These are phyloP conservation scores for Odontocerum albicorne DNA, from an alignment of 2,888 invertebrate genomes.

Conservation along the genomic window DNA sequence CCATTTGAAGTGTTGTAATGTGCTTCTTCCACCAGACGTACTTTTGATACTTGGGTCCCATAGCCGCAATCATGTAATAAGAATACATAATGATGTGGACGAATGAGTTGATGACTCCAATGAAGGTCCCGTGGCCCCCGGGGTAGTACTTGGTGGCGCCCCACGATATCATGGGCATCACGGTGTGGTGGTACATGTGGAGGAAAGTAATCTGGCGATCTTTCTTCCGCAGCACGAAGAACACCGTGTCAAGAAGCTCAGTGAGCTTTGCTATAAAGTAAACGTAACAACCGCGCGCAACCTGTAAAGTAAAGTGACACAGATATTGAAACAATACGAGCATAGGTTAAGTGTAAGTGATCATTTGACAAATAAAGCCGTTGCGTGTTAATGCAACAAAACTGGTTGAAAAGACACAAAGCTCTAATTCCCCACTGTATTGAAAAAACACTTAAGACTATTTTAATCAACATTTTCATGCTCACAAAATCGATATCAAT, in stretches of 20 bases:
- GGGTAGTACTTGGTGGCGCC: conserved; percentile 85
- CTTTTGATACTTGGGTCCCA: conserved; percentile 84
- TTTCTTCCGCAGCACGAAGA: conserved; percentile 92
- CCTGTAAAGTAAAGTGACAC: conserved; percentile 45
- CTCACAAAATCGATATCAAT: too few species aligned
- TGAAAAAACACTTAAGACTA: too few species aligned
- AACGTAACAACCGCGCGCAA: conserved; percentile 74
- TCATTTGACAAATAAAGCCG: too few species aligned
- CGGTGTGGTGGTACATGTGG: conserved; percentile 92
- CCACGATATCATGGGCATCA: conserved; percentile 95
- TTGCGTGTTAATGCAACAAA: too few species aligned
- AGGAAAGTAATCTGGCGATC: conserved; percentile 86
- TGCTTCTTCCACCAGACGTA: conserved; percentile 95
- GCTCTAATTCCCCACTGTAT: too few species aligned
- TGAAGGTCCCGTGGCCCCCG: conserved; percentile 90
- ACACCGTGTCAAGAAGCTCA: conserved; percentile 88
- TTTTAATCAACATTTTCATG: too few species aligned
- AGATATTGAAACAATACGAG: not conserved
- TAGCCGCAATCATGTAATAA: conserved; percentile 87
- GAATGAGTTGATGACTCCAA: conserved; percentile 88
- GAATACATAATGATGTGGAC: conserved; percentile 95
- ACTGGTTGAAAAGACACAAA: too few species aligned
- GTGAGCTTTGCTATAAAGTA: conserved; percentile 89
- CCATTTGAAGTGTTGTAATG: conserved; percentile 89
- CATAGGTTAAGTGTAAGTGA: too few species aligned